Evolutionary conservation across 2,113 vertebrate species (phyloP), one percentile per base, ranked within the genome.

Genomic region (Podiceps cristatus): DNA sequence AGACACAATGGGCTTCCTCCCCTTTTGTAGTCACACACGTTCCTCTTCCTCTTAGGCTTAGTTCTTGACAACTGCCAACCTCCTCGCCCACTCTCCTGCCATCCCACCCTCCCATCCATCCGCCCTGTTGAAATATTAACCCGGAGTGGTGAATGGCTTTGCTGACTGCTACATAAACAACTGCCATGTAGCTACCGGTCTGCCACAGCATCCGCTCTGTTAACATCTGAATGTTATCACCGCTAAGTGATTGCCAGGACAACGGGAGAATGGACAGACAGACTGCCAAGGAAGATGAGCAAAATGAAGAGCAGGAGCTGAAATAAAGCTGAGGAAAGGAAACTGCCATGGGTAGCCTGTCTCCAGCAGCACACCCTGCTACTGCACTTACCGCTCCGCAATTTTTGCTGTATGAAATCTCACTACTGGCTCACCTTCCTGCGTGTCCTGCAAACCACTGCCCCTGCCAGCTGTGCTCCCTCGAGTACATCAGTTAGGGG

Each of bases 91-190:
- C 73, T 23, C 47, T 69, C 44, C 93, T 79, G 60, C 85, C 88
- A 62, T 49, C 74, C 92, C 79, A 40, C 9, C 60, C 73, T 80
- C 64, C 63, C 6, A 1, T 66, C 83, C 86, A 62, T 94, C 90
- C 35, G 0, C 58, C 24, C 42, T 0, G 55, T 13, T 97, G 81
- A 24, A 97, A 95, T 35, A 96, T 97, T 96, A 97, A 96, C 95
- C 85, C 1, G 0, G 60, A 13, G 9, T 1, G 1, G 13, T 94
- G 95, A 97, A 97, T 80, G 93, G 77, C 96, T 97, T 96, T 97
- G 96, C 96, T 97, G 96, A 97, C 94, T 80, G 93, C 56, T 77
- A 91, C 96, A 86, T 28, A 68, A 88, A 91, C 91, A 89, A 73
- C 79, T 18, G 68, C 76, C 7, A 2, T 62, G 87, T 35, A 87